Evolutionary conservation across 2,888 invertebrate species (phyloP), one percentile per base, ranked within the genome.

Genomic region (Lepidochitona cinerea): DNA sequence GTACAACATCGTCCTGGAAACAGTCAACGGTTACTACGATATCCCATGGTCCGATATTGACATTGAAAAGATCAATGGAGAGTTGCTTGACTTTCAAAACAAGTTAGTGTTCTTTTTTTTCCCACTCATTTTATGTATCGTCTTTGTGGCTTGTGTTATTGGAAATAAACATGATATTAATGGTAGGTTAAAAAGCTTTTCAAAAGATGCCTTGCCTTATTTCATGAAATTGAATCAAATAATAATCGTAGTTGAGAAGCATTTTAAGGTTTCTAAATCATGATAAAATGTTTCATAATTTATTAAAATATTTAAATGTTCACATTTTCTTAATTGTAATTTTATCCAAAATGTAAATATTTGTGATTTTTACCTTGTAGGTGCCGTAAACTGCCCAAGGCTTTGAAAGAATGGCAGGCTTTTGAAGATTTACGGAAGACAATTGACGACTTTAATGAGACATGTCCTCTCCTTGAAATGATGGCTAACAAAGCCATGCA

Each of bases 401-500:
- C 96, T 14, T 85, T 93, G 76, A 93, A 93, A 84, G 98, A 98
- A 89, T 98, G 98, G 98, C 97, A 98, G 1, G 98, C 98, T 0
- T 98, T 97, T 92, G 96, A 96, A 89, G 97, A 98, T 0, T 92
- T 98, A 67, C 97, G 98, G 90, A 96, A 97, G 88, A 98, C 97
- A 0, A 97, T 98, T 77, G 98, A 98, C 87, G 98, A 98, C 89
- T 98, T 98, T 91, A 98, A 97, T 90, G 98, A 98, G 89, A 97
- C 97, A 94, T 98, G 97, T 87, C 98, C 98, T 0, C 92, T 98
- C 35, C 92, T 98, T 79, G 98, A 98, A 90, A 92, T 98, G 84
- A 98, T 98, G 98, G 95, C 96, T 0, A 98, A 98, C 91, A 97
- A 96, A 90, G 97, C 98, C 0, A 98, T 98, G 98, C 97, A 97